Percentiles rank a stretch among this genome's conserved stretches.
These are phyloP conservation scores for Cantharis lateralis DNA, from an alignment of 2,888 invertebrate genomes.

Conservation along the genomic window DNA sequence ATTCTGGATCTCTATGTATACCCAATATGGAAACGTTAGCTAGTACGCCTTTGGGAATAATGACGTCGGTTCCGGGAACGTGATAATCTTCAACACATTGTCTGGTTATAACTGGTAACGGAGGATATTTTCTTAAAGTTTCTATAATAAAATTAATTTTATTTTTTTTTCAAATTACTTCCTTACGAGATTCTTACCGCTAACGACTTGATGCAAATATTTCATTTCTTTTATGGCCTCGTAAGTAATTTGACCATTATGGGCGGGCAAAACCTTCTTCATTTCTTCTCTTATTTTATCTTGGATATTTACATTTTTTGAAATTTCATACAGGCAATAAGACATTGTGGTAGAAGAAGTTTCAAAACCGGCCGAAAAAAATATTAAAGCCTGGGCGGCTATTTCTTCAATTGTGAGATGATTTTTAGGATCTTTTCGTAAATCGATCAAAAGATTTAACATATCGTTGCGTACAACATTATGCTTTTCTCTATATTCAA, in stretches of 20 bases:
- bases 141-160: slow-evolving; percentile 39
- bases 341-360: slow-evolving; percentile 53
- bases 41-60: slow-evolving; percentile 39
- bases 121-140: slow-evolving; percentile 48
- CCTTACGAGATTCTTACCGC: slow-evolving; percentile 36
- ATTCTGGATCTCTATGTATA: slow-evolving; percentile 51
- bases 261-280: slow-evolving; percentile 40
- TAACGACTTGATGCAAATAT: slow-evolving; percentile 57
- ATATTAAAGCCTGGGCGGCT: slow-evolving; percentile 40
- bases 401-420: slow-evolving; percentile 30
- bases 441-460: slow-evolving; percentile 58
- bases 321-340: slow-evolving; percentile 58
- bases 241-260: slow-evolving; percentile 50
- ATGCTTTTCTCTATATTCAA: slow-evolving; percentile 56
- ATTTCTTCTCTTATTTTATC: slow-evolving; percentile 55
- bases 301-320: slow-evolving; percentile 56
- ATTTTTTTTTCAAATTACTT: not conserved
- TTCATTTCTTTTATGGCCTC: slow-evolving; percentile 57
- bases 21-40: slow-evolving; percentile 37
- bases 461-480: slow-evolving; percentile 60
- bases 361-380: slow-evolving; percentile 50
- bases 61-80: slow-evolving; percentile 28
- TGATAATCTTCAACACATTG: slow-evolving; percentile 36
- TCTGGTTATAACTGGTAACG: slow-evolving; percentile 35
- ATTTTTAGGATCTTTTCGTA: slow-evolving; percentile 42